phyloP scores from a whole-genome alignment of 92 coral and sea anemone genomes.

The Palythoa heliodiscus region DNA sequence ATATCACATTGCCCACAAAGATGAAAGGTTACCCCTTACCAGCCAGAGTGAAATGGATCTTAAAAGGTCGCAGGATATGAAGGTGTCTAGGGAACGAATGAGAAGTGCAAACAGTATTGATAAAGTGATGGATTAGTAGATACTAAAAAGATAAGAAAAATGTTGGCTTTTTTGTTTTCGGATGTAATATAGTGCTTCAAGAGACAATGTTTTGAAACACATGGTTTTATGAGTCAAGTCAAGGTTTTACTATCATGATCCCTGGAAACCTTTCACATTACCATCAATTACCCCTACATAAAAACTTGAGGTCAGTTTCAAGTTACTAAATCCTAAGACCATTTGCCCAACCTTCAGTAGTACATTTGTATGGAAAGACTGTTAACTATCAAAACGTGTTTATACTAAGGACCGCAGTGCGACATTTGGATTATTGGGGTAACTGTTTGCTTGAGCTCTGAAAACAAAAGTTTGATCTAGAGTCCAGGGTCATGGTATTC shows the following conservation, averaged over 20 bases:
- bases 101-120: conserved; percentile 43
- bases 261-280: background rate
- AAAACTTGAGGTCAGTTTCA: no score
- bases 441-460: no score
- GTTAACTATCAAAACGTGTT: no score
- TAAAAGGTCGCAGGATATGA: conserved; percentile 32
- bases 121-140: conserved; percentile 20
- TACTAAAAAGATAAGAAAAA: background rate
- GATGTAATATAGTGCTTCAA: background rate
- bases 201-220: background rate
- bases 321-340: no score
- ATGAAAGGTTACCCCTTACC: conserved; percentile 40
- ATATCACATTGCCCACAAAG: conserved; percentile 71
- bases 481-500: no score
- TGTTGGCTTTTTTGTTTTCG: background rate
- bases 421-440: no score
- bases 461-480: no score
- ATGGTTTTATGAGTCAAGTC: background rate
- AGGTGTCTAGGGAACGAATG: conserved; percentile 27
- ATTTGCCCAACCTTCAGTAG: no score
- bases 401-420: no score
- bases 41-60: conserved; percentile 34
- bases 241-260: background rate
- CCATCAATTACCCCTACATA: no score
- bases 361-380: no score